phyloP scores from a whole-genome alignment of 2,113 vertebrate genomes.

The Caloenas nicobarica region DNA sequence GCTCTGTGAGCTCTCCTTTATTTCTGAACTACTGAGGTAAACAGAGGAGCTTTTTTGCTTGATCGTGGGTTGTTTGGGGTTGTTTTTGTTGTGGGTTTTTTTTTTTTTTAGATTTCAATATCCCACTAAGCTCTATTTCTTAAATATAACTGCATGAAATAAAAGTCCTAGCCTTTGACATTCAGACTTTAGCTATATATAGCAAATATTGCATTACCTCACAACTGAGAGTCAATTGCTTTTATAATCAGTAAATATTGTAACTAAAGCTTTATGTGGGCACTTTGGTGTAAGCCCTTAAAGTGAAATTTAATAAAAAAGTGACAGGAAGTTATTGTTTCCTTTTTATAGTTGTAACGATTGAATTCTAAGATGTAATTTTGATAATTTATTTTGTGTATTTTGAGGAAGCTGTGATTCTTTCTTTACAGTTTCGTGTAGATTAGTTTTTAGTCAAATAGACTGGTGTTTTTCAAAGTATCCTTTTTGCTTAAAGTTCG shows the following conservation, averaged over 20 bases:
- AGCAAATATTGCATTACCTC: background rate
- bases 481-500: background rate
- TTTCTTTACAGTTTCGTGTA: background rate
- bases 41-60: background rate
- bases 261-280: background rate
- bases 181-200: background rate
- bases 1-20: background rate
- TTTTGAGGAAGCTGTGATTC: background rate
- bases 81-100: too few relatives aligned
- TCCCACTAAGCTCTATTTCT: background rate
- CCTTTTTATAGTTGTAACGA: background rate
- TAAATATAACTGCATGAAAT: background rate
- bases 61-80: background rate
- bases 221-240: background rate
- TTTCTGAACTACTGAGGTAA: background rate
- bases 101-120: background rate
- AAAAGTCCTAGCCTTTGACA: background rate
- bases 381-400: background rate
- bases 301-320: background rate
- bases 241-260: background rate
- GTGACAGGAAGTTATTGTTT: background rate
- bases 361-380: background rate
- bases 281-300: background rate
- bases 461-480: background rate
- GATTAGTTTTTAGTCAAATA: background rate